phyloP scores from a whole-genome alignment of 2,888 invertebrate species.

The Calliopum simillimum region DNA sequence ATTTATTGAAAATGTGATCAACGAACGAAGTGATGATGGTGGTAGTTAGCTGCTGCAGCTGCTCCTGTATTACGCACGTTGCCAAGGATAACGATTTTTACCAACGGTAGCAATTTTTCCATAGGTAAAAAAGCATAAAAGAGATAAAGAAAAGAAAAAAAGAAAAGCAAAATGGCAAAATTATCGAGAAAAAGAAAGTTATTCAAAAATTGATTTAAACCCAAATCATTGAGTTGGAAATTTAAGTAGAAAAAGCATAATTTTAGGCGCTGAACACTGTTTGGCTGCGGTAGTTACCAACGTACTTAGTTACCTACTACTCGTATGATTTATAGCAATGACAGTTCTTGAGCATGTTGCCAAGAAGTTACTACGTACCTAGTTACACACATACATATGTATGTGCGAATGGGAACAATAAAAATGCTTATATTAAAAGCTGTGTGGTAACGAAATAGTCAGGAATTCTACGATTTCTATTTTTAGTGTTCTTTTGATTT shows the following conservation, averaged over 20 bases:
- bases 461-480: no score
- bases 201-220: no score
- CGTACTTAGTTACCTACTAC: no score
- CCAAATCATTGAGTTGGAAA: neutral
- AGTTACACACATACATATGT: no score
- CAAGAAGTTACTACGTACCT: no score
- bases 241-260: neutral
- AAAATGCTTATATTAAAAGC: no score
- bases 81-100: neutral
- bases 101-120: neutral
- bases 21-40: conserved; percentile 6
- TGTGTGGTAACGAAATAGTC: no score
- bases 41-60: neutral
- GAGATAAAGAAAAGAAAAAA: neutral
- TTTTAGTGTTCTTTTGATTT: no score
- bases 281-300: no score
- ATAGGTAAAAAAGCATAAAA: neutral
- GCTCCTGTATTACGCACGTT: neutral
- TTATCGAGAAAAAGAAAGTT: neutral
- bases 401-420: no score
- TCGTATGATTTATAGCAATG: no score
- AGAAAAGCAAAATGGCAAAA: neutral
- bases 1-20: conserved; percentile 51
- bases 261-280: conserved; percentile 13
- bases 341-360: no score